Evolutionary conservation across 2,888 invertebrate species (phyloP).

Genomic region (Ceraclea dissimilis): DNA sequence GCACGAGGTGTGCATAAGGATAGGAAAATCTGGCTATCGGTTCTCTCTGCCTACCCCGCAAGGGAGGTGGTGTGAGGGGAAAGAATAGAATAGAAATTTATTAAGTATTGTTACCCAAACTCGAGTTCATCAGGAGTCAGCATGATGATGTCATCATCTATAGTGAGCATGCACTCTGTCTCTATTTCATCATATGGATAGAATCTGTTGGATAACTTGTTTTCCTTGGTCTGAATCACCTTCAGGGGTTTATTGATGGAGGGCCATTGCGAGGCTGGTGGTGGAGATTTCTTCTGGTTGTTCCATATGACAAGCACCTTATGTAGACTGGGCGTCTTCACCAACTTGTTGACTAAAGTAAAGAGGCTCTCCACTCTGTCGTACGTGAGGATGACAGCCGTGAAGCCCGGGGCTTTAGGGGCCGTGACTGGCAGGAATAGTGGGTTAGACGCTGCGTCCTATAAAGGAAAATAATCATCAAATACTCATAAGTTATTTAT

Average conservation of each 20-base stretch:
- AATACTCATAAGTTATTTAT: too few relatives aligned
- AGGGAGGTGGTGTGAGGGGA: too few relatives aligned
- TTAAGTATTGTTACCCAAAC: slow-evolving; percentile 63
- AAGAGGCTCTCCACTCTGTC: slow-evolving; percentile 87
- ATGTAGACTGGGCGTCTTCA: slow-evolving; percentile 80
- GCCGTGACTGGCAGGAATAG: slow-evolving; percentile 82
- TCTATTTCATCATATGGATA: slow-evolving; percentile 94
- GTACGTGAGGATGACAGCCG: slow-evolving; percentile 91
- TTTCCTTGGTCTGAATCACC: slow-evolving; percentile 83
- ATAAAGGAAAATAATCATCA: slow-evolving; percentile 27
- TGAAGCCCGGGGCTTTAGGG: slow-evolving; percentile 83
- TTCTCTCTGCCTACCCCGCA: too few relatives aligned
- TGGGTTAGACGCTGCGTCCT: slow-evolving; percentile 61
- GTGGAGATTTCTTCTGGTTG: slow-evolving; percentile 86
- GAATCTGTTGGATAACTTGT: slow-evolving; percentile 92
- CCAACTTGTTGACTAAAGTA: slow-evolving; percentile 74
- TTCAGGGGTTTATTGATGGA: slow-evolving; percentile 81
- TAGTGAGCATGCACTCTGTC: slow-evolving; percentile 90
- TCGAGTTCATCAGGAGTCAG: slow-evolving; percentile 91
- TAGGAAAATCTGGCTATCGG: too few relatives aligned
- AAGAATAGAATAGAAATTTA: too few relatives aligned
- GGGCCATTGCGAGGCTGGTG: slow-evolving; percentile 84
- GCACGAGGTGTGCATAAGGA: too few relatives aligned
- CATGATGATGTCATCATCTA: slow-evolving; percentile 96
- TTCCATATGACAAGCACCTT: slow-evolving; percentile 96